These are phyloP conservation scores for Drosophila paramelanica DNA, from an alignment of 2,888 invertebrate genomes.

Conservation along the genomic window DNA sequence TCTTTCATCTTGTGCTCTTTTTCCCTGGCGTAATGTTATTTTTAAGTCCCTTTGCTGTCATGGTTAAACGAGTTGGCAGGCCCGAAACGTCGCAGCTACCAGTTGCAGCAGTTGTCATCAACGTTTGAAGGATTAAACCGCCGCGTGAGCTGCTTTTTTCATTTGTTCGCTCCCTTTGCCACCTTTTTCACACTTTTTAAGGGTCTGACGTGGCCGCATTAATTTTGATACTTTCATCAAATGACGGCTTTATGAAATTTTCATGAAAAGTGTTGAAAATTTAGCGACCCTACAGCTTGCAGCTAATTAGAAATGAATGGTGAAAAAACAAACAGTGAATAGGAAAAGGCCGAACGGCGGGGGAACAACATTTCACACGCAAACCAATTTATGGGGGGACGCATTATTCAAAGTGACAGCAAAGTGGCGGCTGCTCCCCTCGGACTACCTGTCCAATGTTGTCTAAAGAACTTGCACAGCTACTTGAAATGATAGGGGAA, in stretches of 20 bases:
- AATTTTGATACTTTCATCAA: constrained; percentile 55
- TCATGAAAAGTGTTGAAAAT: constrained; percentile 54
- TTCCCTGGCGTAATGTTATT: constrained; percentile 1
- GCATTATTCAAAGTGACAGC: constrained; percentile 70
- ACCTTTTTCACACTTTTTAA: constrained; percentile 11
- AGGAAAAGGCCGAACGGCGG: background rate
- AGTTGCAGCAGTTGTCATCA: constrained; percentile 36
- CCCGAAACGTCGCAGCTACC: constrained; percentile 1
- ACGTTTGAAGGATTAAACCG: constrained; percentile 53
- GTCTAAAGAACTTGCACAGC: constrained; percentile 33
- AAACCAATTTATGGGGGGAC: constrained; percentile 60
- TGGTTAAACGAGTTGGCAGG: background rate
- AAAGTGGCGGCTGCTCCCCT: constrained; percentile 37
- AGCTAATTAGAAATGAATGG: constrained; percentile 57
- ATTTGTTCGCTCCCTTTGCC: constrained; percentile 1
- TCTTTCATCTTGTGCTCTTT: background rate
- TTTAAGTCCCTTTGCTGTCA: constrained; percentile 12
- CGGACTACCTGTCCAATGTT: constrained; percentile 65
- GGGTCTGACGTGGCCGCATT: constrained; percentile 39
- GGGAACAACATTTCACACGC: constrained; percentile 33
- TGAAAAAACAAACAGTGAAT: background rate
- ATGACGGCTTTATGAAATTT: constrained; percentile 38
- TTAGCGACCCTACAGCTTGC: constrained; percentile 10
- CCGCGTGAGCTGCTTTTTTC: constrained; percentile 29
- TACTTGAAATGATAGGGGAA: background rate